Evolutionary conservation across 2,888 invertebrate species (phyloP), one percentile per base, ranked within the genome.

Genomic region (Hypomecis atomaria): DNA sequence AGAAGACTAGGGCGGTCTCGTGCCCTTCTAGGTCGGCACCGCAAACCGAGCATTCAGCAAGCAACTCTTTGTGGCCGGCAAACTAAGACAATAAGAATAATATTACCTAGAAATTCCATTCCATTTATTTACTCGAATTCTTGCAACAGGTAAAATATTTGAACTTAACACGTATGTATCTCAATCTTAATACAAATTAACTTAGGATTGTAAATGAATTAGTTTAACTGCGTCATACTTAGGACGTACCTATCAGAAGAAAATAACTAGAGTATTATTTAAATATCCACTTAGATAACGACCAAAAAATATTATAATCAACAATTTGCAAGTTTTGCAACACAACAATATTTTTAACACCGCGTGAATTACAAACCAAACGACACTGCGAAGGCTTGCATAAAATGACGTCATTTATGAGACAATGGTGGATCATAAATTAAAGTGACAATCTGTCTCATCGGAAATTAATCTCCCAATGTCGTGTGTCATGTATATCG

Each of bases 341-440:
- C 52, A 59, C 66, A 65, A 67, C 72, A 70, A 70, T 68, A 69
- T 73, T 78, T 74, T 73, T 73, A 74, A 75, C 68, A 59, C 69
- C 61, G 66, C 66, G 73, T 75, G 71, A 78, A 76, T 79, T 75
- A 72, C 3, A 23, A 86, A 85, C 86, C 82, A 81, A 82, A 86
- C 85, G 81, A 77, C 81, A 78, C 74, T 71, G 75, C 65, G 70
- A 73, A 73, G 73, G 75, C 76, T 81, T 82, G 82, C 81, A 82
- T 78, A 82, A 82, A 82, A 82, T 90, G 87, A 90, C 87, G 89
- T 90, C 91, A 91, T 76, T 78, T 77, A 82, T 73, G 85, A 89
- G 84, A 91, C 91, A 92, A 92, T 90, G 89, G 88, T 73, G 76
- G 86, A 88, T 88, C 87, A 90, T 92, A 89, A 90, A 91, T 92